Evolutionary conservation across 2,888 invertebrate species (phyloP), one percentile per base, ranked within the genome.

Genomic region (Melitaea athalia): DNA sequence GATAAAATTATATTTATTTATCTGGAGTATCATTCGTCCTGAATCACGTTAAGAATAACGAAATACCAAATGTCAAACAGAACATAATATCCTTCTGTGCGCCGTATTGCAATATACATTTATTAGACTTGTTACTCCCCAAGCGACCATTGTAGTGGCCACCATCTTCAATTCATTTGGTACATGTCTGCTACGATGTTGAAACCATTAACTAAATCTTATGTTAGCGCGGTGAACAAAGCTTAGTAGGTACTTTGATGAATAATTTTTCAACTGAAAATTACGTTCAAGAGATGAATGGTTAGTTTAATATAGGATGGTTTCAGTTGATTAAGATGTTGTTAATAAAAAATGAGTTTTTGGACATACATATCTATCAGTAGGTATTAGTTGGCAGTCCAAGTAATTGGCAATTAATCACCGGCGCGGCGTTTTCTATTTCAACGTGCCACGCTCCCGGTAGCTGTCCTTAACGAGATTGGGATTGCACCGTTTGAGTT

Each of bases 391-490:
- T 86, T 85, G 84, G 81, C 85, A 84, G 86, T 83, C 81, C 85
- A 80, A 87, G 89, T 92, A 91, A 92, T 92, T 92, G 92, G 80
- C 91, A 92, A 92, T 92, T 91, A 92, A 91, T 92, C 91, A 91
- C 84, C 85, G 83, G 84, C 88, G 91, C 85, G 83, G 84, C 88
- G 91, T 91, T 92, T 91, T 91, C 91, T 91, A 91, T 92, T 92
- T 91, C 88, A 90, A 83, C 81, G 78, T 80, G 76, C 76, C 74
- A 73, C 69, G 73, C 67, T 71, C 72, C 73, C 72, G 69, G 72
- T 76, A 75, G 76, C 72, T 72, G 71, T 67, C 76, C 79, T 79
- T 87, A 88, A 87, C 86, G 82, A 87, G 85, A 85, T 85, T 81
- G 82, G 83, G 84, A 82, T 82, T 85, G 81, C 87, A 82, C 77